Percentiles rank a stretch among this genome's conserved stretches.
These are phyloP conservation scores for Echiichthys vipera DNA, from an alignment of 2,797 vertebrate species.

Conservation along the genomic window DNA sequence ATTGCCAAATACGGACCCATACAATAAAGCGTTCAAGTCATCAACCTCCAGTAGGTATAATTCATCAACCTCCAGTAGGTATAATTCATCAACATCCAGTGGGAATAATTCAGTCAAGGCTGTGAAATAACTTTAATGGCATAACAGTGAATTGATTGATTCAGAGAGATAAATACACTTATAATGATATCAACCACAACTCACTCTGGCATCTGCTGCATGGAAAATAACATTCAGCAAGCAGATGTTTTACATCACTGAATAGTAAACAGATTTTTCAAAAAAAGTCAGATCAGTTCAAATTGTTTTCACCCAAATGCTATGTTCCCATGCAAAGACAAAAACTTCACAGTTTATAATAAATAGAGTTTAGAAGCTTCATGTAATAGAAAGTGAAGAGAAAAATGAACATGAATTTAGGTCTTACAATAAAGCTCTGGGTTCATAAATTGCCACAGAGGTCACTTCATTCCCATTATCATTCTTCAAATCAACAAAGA, in stretches of 20 bases:
- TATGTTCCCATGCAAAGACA: no score
- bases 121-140: neutral
- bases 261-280: neutral
- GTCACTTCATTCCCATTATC: neutral
- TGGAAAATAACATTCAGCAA: neutral
- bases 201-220: neutral
- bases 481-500: slow-evolving; percentile 18
- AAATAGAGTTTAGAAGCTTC: neutral
- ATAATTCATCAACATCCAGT: no score
- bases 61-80: no score
- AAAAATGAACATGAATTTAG: no score
- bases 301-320: no score
- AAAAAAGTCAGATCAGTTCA: neutral
- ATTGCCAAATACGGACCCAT: neutral
- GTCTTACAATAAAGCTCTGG: no score
- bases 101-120: neutral
- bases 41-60: no score
- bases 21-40: no score
- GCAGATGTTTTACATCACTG: neutral
- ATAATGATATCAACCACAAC: neutral
- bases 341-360: neutral
- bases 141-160: neutral
- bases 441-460: slow-evolving; percentile 5
- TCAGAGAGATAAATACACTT: neutral
- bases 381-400: neutral